Evolutionary conservation across 2,888 invertebrate species (phyloP).

Genomic region (Uloborus plumipes): DNA sequence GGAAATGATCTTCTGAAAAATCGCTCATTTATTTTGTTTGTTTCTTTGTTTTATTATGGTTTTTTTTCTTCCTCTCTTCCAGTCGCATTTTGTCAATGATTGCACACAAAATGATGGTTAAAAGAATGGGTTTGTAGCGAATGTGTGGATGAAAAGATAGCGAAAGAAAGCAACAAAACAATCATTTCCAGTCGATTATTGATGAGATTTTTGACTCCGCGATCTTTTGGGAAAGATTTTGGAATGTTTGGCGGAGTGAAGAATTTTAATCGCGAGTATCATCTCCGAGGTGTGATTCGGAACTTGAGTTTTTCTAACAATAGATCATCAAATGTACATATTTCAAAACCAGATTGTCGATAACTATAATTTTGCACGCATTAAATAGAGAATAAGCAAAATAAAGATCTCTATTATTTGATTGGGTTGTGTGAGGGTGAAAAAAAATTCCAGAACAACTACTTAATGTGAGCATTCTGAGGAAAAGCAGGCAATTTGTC

Average conservation of each 20-base stretch:
- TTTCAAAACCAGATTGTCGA: too few species aligned
- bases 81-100: conserved; percentile 28
- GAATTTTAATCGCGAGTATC: conserved; percentile 44
- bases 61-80: conserved; percentile 6
- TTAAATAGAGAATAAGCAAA: too few species aligned
- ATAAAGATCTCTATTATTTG: too few species aligned
- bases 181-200: conserved; percentile 24
- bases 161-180: background rate
- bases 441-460: too few species aligned
- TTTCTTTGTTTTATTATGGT: background rate
- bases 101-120: conserved; percentile 56
- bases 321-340: too few species aligned
- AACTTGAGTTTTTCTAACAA: too few species aligned
- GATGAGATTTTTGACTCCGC: conserved; percentile 40
- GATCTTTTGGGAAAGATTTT: background rate
- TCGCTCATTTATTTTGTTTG: background rate
- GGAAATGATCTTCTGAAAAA: conserved; percentile 35
- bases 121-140: conserved; percentile 36
- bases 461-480: too few species aligned
- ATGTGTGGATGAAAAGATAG: background rate
- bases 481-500: too few species aligned
- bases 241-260: conserved; percentile 16
- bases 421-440: too few species aligned
- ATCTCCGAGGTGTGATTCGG: conserved; percentile 3
- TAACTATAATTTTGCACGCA: too few species aligned